Conservation (phyloP, 2,113 vertebrate species). For the Eira barbara region DNA sequence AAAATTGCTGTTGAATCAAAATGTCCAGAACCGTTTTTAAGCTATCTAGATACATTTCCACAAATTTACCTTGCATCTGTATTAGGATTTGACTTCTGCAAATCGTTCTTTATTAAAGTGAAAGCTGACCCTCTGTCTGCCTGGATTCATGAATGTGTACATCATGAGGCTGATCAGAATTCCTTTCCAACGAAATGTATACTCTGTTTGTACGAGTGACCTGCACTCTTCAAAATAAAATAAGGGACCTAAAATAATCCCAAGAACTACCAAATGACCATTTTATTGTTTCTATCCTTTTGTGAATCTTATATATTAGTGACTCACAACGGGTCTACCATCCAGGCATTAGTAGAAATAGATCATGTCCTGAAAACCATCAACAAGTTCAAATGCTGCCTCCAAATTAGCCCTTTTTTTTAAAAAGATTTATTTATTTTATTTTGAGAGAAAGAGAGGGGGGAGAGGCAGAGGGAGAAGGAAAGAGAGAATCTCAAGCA, state of each 20-base stretch:
- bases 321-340: not conserved
- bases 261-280: not conserved
- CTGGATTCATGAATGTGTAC: too few species aligned
- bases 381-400: not conserved
- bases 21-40: not conserved
- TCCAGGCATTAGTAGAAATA: not conserved
- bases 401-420: not conserved
- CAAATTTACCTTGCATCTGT: not conserved
- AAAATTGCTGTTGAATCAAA: not conserved
- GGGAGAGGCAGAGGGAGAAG: not conserved
- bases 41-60: not conserved
- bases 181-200: not conserved
- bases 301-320: not conserved
- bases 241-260: not conserved
- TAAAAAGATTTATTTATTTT: not conserved
- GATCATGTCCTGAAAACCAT: not conserved
- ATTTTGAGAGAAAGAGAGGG: not conserved
- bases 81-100: not conserved
- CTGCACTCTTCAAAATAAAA: not conserved
- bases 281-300: not conserved
- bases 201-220: not conserved
- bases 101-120: not conserved
- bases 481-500: not conserved
- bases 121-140: fast-evolving
- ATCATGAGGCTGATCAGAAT: not conserved